Conservation (phyloP, 1,140 invertebrate genomes). For the Nephotettix cincticeps region DNA sequence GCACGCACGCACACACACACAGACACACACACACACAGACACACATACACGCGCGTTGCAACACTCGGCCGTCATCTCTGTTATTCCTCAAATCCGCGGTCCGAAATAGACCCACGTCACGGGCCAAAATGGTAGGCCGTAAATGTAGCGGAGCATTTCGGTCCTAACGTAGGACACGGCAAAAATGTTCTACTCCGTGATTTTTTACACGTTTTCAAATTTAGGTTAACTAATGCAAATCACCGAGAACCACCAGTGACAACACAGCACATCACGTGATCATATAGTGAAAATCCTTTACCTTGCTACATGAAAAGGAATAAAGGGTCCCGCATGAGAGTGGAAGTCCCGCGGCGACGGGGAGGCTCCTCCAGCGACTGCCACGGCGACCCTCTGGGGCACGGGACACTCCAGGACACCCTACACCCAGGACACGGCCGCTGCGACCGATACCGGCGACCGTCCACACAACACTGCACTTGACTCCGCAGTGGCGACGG, state of each 20-base stretch:
- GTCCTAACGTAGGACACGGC: no score
- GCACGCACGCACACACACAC: constrained; percentile 37
- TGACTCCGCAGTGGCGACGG: constrained; percentile 20
- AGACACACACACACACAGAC: constrained; percentile 32
- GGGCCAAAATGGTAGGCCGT: background rate
- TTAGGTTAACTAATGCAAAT: no score
- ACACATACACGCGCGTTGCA: constrained; percentile 1
- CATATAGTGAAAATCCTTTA: constrained; percentile 42
- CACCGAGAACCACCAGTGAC: no score
- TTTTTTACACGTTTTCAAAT: no score
- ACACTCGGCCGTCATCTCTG: background rate
- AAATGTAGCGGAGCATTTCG: background rate
- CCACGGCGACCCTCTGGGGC: constrained; percentile 54
- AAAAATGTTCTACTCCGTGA: no score
- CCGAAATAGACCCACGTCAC: constrained; percentile 7
- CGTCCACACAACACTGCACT: constrained; percentile 5
- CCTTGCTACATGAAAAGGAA: constrained; percentile 58
- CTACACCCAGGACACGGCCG: background rate
- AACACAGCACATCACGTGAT: no score
- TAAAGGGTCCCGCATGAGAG: constrained; percentile 50
- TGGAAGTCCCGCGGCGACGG: constrained; percentile 50
- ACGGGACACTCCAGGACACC: background rate
- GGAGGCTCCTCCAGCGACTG: constrained; percentile 52
- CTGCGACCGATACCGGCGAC: background rate
- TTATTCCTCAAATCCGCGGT: constrained; percentile 4